Percentiles rank a stretch among this genome's conserved stretches.
These are phyloP conservation scores for Napeogenes sylphis DNA, from an alignment of 2,888 invertebrate genomes.

Conservation along the genomic window DNA sequence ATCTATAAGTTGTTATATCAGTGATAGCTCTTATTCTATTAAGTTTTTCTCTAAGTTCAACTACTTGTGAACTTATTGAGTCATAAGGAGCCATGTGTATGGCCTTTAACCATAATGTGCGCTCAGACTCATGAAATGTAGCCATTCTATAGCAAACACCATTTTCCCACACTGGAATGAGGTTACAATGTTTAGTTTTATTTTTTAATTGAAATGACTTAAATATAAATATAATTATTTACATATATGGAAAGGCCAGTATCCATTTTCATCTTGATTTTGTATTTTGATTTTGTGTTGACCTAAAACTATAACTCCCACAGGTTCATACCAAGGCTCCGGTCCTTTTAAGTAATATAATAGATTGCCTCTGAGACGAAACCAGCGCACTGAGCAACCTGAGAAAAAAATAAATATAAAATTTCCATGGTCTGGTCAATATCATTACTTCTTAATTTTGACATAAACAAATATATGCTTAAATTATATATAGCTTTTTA, in stretches of 20 bases:
- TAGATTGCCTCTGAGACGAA: conserved; percentile 93
- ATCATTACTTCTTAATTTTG: background rate
- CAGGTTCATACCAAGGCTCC: conserved; percentile 91
- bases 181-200: conserved; percentile 10
- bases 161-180: conserved; percentile 85
- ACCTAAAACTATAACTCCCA: conserved; percentile 92
- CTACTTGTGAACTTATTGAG: conserved; percentile 85
- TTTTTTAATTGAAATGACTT: conserved; percentile 13
- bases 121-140: conserved; percentile 86
- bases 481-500: no score
- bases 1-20: conserved; percentile 83
- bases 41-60: conserved; percentile 80
- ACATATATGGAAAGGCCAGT: conserved; percentile 90
- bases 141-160: conserved; percentile 89
- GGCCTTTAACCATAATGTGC: conserved; percentile 90
- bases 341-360: conserved; percentile 94
- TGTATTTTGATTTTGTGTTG: conserved; percentile 86
- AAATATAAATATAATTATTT: conserved; percentile 39
- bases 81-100: conserved; percentile 91
- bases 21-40: conserved; percentile 80
- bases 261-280: conserved; percentile 81
- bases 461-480: background rate
- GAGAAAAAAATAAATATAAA: conserved; percentile 11
- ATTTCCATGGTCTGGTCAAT: no score
- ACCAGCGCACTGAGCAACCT: conserved; percentile 80